Percentiles rank a stretch among this genome's conserved stretches.
These are phyloP conservation scores for Bellardia bayeri DNA, from an alignment of 2,888 invertebrate species.

Conservation along the genomic window DNA sequence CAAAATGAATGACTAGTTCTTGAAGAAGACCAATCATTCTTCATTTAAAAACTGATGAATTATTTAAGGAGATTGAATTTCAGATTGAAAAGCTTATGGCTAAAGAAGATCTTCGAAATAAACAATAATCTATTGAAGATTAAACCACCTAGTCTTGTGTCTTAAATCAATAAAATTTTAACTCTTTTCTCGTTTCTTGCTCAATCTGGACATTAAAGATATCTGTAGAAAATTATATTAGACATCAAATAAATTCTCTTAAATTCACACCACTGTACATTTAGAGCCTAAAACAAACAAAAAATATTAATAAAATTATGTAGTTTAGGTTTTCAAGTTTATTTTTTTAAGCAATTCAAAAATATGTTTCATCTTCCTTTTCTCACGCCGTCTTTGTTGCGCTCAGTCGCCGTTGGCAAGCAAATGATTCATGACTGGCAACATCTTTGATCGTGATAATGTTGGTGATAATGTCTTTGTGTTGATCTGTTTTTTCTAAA, in stretches of 20 bases:
- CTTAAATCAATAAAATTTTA: no score
- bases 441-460: conserved; percentile 63
- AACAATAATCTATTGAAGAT: no score
- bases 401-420: conserved; percentile 23
- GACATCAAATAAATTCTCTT: not conserved
- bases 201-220: no score
- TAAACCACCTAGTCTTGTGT: no score
- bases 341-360: not conserved
- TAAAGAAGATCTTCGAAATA: no score
- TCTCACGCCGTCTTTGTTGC: conserved; percentile 24
- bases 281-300: conserved; percentile 1
- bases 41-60: no score
- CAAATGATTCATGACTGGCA: conserved; percentile 67
- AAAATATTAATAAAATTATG: conserved; percentile 37
- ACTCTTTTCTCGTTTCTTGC: no score
- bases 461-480: conserved; percentile 70
- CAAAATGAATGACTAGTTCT: no score
- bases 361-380: conserved; percentile 23
- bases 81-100: no score
- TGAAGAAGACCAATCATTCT: no score
- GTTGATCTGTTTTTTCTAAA: conserved; percentile 50
- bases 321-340: conserved; percentile 45
- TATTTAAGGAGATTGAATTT: no score
- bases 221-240: no score
- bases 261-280: not conserved